Conservation (phyloP, 2,888 invertebrate species). For the Maniola hyperantus region DNA sequence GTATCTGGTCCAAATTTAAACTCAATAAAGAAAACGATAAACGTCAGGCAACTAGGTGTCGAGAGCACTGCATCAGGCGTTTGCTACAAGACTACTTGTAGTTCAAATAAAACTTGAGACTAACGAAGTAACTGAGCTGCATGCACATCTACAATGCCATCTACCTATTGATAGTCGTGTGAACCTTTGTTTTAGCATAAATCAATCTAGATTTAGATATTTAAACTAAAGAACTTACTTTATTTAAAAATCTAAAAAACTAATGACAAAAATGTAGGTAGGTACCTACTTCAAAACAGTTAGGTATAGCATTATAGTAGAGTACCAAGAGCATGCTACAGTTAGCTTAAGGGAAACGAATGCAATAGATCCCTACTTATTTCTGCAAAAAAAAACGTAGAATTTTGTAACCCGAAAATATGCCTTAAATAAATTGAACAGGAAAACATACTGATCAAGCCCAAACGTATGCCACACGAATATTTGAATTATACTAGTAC, state of each 20-base stretch:
- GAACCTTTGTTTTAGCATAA: neutral
- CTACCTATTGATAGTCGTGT: neutral
- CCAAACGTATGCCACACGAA: conserved; percentile 5
- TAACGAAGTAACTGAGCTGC: neutral
- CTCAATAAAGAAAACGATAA: conserved; percentile 21
- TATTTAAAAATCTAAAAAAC: too few species aligned
- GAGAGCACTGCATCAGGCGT: neutral
- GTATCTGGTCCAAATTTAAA: conserved; percentile 18
- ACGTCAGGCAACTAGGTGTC: neutral
- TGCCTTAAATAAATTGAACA: neutral
- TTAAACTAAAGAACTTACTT: too few species aligned
- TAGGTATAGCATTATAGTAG: too few species aligned
- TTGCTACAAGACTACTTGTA: neutral
- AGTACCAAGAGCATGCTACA: too few species aligned
- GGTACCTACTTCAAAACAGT: too few species aligned
- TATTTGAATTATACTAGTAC: conserved; percentile 19
- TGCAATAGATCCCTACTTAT: too few species aligned
- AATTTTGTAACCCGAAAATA: neutral
- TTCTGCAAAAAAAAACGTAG: too few species aligned
- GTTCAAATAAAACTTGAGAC: neutral
- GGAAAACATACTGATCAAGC: conserved; percentile 5
- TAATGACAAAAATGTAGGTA: too few species aligned
- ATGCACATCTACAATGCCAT: neutral
- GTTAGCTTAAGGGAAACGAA: too few species aligned
- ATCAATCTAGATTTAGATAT: too few species aligned